Base-by-base conservation (phyloP, 2,113 vertebrate genomes). In the Nothoprocta pentlandii region DNA sequence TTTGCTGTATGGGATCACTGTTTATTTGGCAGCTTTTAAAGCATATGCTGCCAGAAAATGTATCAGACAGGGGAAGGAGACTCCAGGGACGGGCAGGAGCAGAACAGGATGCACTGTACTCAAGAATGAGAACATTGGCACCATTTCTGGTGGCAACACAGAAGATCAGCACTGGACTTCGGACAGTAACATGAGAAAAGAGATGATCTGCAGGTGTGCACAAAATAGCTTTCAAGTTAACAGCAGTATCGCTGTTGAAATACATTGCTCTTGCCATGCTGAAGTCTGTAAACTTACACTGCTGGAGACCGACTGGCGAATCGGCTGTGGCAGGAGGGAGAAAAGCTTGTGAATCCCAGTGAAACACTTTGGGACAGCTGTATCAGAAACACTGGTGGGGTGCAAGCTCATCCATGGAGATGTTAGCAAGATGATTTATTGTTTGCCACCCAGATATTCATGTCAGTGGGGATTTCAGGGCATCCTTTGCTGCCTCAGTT, bases 1-100 rank as follows among this genome's bases (percentile, higher is more conserved):
- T 94, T 96, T 83, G 16, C 41, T 74, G 67, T 63, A 59, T 5
- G 1, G 56, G 70, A 56, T 76, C 3, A 4, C 12, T 62, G 28
- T 84, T 92, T 88, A 34, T 86, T 61, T 90, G 53, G 34, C 59
- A 13, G 30, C 14, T 63, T 30, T 81, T 19, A 34, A 75, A 85
- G 82, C 25, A 84, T 47, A 58, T 81, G 62, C 89, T 94, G 93
- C 87, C 88, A 88, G 90, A 94, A 94, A 71, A 90, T 90, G 71
- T 54, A 41, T 91, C 67, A 80, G 81, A 76, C 0, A 0, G 39
- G 87, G 36, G 42, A 94, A 74, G 79, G 81, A 91, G 87, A 79
- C 78, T 94, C 66, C 41, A 85, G 70, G 0, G 1, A 84, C 69
- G 34, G 76, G 78, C 47, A 87, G 81, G 82, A 95, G 14, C 47